A percentile compares a stretch with the other conserved stretches of the same genome.
Evolutionary conservation across 2,797 vertebrate genomes (phyloP).

Genomic region (Macrochelys suwanniensis): DNA sequence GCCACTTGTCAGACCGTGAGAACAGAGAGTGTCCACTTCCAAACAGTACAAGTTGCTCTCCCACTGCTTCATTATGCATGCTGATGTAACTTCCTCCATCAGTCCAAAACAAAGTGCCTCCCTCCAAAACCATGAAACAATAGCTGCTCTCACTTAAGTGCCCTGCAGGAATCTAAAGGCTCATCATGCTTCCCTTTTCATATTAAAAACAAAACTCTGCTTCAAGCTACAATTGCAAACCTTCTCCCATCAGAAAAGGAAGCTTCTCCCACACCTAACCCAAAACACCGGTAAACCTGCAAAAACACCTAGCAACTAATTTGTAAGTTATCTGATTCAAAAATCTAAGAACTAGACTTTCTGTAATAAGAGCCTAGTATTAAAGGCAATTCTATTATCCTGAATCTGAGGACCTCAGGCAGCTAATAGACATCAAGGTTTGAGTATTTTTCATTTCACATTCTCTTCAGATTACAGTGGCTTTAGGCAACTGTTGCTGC

Average conservation of each 20-base stretch:
- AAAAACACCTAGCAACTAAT: background rate
- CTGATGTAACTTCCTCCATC: constrained; percentile 83
- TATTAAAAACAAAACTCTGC: background rate
- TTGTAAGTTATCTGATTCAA: background rate
- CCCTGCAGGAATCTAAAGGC: background rate
- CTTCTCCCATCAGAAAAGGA: background rate
- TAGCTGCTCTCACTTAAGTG: background rate
- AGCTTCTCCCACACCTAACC: background rate
- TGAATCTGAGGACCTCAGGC: background rate
- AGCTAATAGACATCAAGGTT: background rate
- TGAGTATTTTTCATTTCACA: background rate
- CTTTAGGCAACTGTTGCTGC: background rate
- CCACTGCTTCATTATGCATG: constrained; percentile 82
- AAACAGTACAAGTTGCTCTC: constrained; percentile 75
- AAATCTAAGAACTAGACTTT: background rate
- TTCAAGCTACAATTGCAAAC: background rate
- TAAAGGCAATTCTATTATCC: background rate
- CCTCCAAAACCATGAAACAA: constrained; percentile 61
- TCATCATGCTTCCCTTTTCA: background rate
- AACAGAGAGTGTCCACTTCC: constrained; percentile 37
- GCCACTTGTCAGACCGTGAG: constrained; percentile 82
- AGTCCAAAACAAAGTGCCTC: constrained; percentile 79
- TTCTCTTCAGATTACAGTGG: background rate
- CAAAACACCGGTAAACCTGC: background rate
- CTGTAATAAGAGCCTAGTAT: background rate